A percentile compares a stretch with the other conserved stretches of the same genome.
These are phyloP conservation scores for Diaperis boleti DNA, from an alignment of 2,888 invertebrate species.

Conservation along the genomic window DNA sequence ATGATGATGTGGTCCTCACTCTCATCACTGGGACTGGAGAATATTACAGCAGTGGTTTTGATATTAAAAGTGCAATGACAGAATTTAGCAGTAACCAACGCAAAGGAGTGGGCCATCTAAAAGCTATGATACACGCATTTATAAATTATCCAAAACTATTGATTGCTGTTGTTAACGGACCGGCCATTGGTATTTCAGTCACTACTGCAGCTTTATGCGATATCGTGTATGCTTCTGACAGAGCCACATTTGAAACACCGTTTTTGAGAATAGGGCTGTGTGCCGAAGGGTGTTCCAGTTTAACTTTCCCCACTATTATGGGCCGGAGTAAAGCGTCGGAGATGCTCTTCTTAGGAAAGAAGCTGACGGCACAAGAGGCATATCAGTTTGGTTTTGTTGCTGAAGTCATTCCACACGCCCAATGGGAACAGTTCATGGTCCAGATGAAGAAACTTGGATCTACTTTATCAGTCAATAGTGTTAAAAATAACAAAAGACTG, in stretches of 20 bases:
- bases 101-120: slow-evolving; percentile 38
- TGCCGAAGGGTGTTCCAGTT: slow-evolving; percentile 91
- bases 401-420: slow-evolving; percentile 76
- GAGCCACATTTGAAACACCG: slow-evolving; percentile 88
- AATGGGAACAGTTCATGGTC: slow-evolving; percentile 69
- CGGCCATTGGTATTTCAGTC: slow-evolving; percentile 90
- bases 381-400: slow-evolving; percentile 82
- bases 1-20: slow-evolving; percentile 76
- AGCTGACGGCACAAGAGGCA: slow-evolving; percentile 85
- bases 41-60: slow-evolving; percentile 90
- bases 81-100: not conserved
- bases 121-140: slow-evolving; percentile 77
- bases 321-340: slow-evolving; percentile 80
- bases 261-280: slow-evolving; percentile 87
- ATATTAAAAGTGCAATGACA: slow-evolving; percentile 65
- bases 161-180: slow-evolving; percentile 92
- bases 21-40: slow-evolving; percentile 86
- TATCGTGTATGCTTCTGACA: slow-evolving; percentile 88
- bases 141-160: slow-evolving; percentile 91
- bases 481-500: slow-evolving; percentile 79
- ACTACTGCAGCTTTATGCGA: slow-evolving; percentile 90
- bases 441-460: slow-evolving; percentile 71
- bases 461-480: slow-evolving; percentile 70
- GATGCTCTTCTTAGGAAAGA: slow-evolving; percentile 74
- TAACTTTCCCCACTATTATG: slow-evolving; percentile 85